Conservation (phyloP, 2,113 vertebrate species). For the Erythrocercus mccallii region DNA sequence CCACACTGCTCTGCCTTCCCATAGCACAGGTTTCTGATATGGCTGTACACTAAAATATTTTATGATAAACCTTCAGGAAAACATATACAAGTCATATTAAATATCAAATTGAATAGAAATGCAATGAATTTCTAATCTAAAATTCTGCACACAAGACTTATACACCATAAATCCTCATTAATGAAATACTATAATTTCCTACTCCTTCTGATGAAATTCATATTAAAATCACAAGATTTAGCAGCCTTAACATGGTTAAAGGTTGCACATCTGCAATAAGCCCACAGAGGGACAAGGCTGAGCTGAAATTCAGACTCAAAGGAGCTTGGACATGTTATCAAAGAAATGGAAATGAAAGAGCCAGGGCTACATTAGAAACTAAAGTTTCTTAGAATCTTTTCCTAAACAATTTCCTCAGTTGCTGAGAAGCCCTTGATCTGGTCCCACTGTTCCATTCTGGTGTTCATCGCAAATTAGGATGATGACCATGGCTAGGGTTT, state of each 20-base stretch:
- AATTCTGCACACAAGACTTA: not conserved
- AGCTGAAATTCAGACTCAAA: not conserved
- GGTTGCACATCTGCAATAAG: not conserved
- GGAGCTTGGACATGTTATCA: not conserved
- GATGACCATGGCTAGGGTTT: not conserved
- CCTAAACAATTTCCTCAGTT: not conserved
- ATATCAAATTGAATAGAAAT: not conserved
- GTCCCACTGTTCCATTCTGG: not conserved
- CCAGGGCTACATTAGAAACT: not conserved
- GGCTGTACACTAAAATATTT: not conserved
- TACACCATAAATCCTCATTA: not conserved
- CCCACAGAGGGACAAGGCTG: not conserved
- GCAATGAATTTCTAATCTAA: not conserved
- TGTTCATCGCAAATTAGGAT: not conserved
- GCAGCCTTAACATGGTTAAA: not conserved
- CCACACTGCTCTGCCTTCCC: not conserved
- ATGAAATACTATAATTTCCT: not conserved
- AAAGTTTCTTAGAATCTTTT: not conserved
- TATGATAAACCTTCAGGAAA: not conserved
- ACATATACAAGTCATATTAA: not conserved
- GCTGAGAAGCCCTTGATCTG: not conserved
- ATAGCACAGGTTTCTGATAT: not conserved
- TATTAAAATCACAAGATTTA: not conserved
- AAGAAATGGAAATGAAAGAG: not conserved
- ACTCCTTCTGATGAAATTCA: not conserved